A percentile compares a stretch with the other conserved stretches of the same genome.
Evolutionary conservation across 2,797 vertebrate genomes (phyloP).

Genomic region (Brachyalestes nurse): DNA sequence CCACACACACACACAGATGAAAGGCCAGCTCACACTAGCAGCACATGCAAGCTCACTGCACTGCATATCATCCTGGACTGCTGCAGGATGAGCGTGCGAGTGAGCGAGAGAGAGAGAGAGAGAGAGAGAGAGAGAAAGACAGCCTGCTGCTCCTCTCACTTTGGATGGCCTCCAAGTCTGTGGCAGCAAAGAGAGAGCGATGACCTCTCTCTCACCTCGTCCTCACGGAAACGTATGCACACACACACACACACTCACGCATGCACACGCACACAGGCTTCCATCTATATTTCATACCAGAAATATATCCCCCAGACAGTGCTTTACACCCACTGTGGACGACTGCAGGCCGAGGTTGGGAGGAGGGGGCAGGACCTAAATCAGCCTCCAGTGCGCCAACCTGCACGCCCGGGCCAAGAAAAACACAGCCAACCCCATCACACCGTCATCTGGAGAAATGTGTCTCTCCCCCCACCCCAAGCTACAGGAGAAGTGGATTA

Average conservation of each 20-base stretch:
- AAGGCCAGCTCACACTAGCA: conserved; percentile 23
- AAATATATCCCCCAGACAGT: conserved; percentile 70
- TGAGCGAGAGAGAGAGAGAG: too few species aligned
- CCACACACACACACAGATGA: not conserved
- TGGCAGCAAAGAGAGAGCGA: conserved; percentile 70
- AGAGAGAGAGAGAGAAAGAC: conserved; percentile 37
- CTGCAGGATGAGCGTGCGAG: conserved; percentile 55
- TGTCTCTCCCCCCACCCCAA: conserved; percentile 18
- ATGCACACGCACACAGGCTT: conserved; percentile 57
- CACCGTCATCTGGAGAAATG: conserved; percentile 55
- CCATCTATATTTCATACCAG: conserved; percentile 77
- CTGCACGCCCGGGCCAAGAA: conserved; percentile 56
- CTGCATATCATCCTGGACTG: conserved; percentile 60
- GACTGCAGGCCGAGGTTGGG: conserved; percentile 64
- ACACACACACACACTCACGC: conserved; percentile 50
- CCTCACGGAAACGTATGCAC: conserved; percentile 51
- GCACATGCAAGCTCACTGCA: conserved; percentile 52
- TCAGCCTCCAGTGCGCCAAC: conserved; percentile 52
- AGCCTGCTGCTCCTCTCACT: conserved; percentile 53
- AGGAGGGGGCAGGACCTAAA: conserved; percentile 43
- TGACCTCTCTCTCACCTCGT: conserved; percentile 77
- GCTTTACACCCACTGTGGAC: conserved; percentile 68
- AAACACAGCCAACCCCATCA: conserved; percentile 58
- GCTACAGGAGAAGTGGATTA: conserved; percentile 30
- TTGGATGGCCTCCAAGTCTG: conserved; percentile 74